A percentile compares a stretch with the other conserved stretches of the same genome.
These are phyloP conservation scores for Propithecus perrieri DNA, from an alignment of 2,797 vertebrate species.

Conservation along the genomic window DNA sequence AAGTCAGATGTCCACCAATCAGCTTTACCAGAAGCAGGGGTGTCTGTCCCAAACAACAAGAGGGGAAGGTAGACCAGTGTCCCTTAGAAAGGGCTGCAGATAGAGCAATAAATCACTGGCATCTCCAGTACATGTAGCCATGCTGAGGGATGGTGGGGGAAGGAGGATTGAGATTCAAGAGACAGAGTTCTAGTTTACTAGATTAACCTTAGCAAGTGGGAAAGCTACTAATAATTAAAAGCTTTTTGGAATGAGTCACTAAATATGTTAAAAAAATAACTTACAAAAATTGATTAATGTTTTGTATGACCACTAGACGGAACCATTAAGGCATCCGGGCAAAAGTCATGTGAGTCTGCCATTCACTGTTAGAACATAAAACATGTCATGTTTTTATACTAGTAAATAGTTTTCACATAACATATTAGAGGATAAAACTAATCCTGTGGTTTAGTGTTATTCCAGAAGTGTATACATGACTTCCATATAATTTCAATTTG, in stretches of 20 bases:
- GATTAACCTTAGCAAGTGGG: neutral
- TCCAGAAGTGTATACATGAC: neutral
- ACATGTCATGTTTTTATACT: neutral
- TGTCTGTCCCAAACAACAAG: neutral
- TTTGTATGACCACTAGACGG: neutral
- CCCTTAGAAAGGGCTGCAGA: neutral
- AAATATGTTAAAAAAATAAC: neutral
- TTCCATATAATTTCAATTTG: neutral
- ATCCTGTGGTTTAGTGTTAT: neutral
- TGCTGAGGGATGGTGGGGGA: accelerated
- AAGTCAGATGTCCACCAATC: neutral
- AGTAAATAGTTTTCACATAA: neutral
- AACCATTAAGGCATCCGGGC: neutral
- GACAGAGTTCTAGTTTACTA: neutral
- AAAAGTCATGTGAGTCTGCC: neutral
- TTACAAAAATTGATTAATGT: neutral
- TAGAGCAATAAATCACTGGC: neutral
- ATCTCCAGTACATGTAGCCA: neutral
- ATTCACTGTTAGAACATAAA: neutral
- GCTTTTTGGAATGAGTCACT: neutral
- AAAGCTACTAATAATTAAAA: constrained; percentile 18
- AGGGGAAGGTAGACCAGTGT: neutral
- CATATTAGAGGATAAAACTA: neutral
- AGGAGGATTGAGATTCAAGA: neutral
- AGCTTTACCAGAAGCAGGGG: neutral